Percentiles rank a stretch among this genome's conserved stretches.
Evolutionary conservation across 2,888 invertebrate genomes (phyloP).

Genomic region (Acheta domesticus): DNA sequence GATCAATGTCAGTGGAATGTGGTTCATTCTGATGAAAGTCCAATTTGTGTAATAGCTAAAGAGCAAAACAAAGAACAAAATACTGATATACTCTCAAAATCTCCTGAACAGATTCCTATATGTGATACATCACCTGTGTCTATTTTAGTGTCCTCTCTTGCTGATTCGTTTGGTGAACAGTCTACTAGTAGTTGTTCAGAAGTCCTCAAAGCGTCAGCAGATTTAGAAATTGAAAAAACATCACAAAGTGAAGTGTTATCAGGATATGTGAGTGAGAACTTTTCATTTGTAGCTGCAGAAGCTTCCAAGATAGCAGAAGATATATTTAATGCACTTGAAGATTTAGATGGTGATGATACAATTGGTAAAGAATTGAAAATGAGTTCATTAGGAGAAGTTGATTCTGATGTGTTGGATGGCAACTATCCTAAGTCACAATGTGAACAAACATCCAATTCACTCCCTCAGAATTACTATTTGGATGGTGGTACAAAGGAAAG

Average conservation of each 20-base stretch:
- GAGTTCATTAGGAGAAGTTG: not conserved
- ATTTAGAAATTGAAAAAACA: not conserved
- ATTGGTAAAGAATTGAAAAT: not conserved
- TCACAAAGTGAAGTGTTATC: not conserved
- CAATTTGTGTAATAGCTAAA: not conserved
- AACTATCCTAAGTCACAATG: slow-evolving; percentile 7
- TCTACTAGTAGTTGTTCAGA: not conserved
- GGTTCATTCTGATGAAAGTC: not conserved
- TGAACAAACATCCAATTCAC: not conserved
- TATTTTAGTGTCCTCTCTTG: not conserved
- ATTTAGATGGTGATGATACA: slow-evolving; percentile 18
- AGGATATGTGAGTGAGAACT: not conserved
- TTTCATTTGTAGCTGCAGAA: not conserved
- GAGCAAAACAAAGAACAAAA: not conserved
- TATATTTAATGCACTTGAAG: slow-evolving; percentile 2
- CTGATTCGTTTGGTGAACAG: not conserved
- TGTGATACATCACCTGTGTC: not conserved
- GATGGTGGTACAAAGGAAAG: not conserved
- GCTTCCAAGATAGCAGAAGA: not conserved
- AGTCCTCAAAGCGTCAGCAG: not conserved
- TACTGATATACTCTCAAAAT: not conserved
- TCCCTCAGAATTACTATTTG: not conserved
- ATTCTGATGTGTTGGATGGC: not conserved
- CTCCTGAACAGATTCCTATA: not conserved
- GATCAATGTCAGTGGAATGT: not conserved